Conservation (phyloP, 2,888 invertebrate genomes). For the Hololepta plana region DNA sequence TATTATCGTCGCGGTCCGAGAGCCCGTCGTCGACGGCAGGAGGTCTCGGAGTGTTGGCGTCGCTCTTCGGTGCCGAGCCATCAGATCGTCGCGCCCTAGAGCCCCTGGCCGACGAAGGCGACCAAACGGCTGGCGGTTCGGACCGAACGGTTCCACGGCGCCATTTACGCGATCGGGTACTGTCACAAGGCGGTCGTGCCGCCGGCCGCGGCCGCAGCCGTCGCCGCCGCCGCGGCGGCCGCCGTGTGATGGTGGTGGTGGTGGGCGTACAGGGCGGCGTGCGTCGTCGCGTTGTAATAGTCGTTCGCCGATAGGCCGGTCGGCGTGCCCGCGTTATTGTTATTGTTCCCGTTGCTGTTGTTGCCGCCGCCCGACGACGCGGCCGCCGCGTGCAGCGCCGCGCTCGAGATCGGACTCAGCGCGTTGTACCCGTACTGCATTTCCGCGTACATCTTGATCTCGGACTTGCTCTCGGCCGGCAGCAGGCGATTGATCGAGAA, state of each 20-base stretch:
- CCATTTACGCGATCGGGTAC: constrained; percentile 67
- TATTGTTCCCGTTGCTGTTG: no score
- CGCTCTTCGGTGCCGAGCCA: no score
- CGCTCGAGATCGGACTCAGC: constrained; percentile 39
- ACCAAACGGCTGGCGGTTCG: no score
- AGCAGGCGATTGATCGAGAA: constrained; percentile 89
- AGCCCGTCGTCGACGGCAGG: no score
- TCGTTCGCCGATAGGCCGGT: no score
- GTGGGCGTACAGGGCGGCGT: constrained; percentile 48
- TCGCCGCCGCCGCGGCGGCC: constrained; percentile 52
- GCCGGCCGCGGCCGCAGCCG: constrained; percentile 28
- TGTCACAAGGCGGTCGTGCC: constrained; percentile 81
- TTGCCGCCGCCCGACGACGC: constrained; percentile 36
- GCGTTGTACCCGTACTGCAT: constrained; percentile 44
- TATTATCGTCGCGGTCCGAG: no score
- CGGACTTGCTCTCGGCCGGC: constrained; percentile 73
- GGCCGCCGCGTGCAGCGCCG: constrained; percentile 38
- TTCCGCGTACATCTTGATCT: constrained; percentile 86
- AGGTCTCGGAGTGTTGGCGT: no score
- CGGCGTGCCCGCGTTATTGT: no score
- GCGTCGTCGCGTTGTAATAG: constrained; percentile 72
- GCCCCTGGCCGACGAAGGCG: no score
- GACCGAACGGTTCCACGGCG: no score
- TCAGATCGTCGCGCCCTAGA: no score
- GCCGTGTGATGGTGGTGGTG: constrained; percentile 74